phyloP scores from a whole-genome alignment of 2,888 invertebrate genomes.

The Apotomis capreana region DNA sequence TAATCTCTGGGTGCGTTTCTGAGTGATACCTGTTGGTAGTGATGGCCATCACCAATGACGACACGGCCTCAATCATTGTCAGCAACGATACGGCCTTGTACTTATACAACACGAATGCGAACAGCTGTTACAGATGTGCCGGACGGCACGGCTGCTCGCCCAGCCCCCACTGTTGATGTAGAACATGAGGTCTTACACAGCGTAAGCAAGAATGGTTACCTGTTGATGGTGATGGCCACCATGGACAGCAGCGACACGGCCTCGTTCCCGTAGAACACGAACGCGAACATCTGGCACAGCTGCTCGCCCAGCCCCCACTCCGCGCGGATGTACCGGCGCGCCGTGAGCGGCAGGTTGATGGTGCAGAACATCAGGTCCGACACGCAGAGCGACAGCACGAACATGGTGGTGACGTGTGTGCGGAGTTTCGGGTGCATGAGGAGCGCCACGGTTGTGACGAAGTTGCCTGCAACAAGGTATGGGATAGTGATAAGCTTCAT shows the following conservation, averaged over 20 bases:
- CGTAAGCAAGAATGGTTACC: conserved; percentile 77
- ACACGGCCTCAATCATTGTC: background rate
- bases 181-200: conserved; percentile 91
- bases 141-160: conserved; percentile 87
- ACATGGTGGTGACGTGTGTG: conserved; percentile 93
- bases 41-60: conserved; percentile 92
- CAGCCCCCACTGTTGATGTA: conserved; percentile 91
- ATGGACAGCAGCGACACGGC: conserved; percentile 93
- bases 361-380: conserved; percentile 94
- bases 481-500: too few relatives aligned
- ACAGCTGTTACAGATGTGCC: conserved; percentile 80
- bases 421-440: conserved; percentile 90
- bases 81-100: conserved; percentile 94
- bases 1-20: too few relatives aligned
- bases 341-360: conserved; percentile 92
- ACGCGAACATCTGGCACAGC: conserved; percentile 92
- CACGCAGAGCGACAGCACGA: conserved; percentile 92
- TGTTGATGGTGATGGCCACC: conserved; percentile 94
- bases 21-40: conserved; percentile 90
- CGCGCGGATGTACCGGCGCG: conserved; percentile 91
- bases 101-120: conserved; percentile 94
- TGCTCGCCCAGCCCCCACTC: conserved; percentile 91
- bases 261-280: conserved; percentile 95
- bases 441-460: conserved; percentile 91
- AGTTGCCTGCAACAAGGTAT: conserved; percentile 86